Evolutionary conservation across 92 coral and sea anemone species (phyloP), one percentile per base, ranked within the genome.

Genomic region (Heliopora coerulea): DNA sequence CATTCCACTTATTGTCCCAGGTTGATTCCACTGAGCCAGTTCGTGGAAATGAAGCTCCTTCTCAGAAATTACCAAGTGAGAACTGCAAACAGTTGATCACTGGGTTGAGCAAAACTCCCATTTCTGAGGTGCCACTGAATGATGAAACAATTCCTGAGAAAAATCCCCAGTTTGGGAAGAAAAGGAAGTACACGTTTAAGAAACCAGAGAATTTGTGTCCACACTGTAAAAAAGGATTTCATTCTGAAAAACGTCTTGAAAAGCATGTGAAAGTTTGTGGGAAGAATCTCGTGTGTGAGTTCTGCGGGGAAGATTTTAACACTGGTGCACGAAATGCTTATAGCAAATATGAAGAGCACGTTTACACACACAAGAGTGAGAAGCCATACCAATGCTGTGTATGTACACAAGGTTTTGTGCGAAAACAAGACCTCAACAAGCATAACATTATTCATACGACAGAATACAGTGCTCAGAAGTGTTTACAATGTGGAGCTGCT

Each of bases 191-290:
- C n/a, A n/a, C 18, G 27, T 70, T 70, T n/a, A 70, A 35, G 54
- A 54, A 37, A 25, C 44, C 31, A 50, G 25, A 52, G 21, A 26
- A 70, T 31, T 32, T 49, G 33, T 70, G 77, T 19, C 77, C 77
- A 17, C 77, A 70, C 33, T 70, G 77, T 31, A 24, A 70, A 14
- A 70, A 70, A 29, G 77, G 77, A 1, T 70, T 70, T 50, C 77
- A 70, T 54, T 70, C 77, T 14, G 62, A 70, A 31, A 70, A 70
- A 54, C 77, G 77, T 13, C 57, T 52, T 19, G 64, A 30, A 4
- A 70, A 54, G 17, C 77, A 70, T 21, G 24, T 52, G 40, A 34
- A 23, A 8, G 20, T 70, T 21, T 70, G 77, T 58, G 57, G 37
- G 23, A 70, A 70, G 64, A 35, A 70, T 23, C 60, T 70, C 19